A percentile compares a stretch with the other conserved stretches of the same genome.
Conservation (phyloP, 2,113 vertebrate genomes). For the Sminthopsis crassicaudata region DNA sequence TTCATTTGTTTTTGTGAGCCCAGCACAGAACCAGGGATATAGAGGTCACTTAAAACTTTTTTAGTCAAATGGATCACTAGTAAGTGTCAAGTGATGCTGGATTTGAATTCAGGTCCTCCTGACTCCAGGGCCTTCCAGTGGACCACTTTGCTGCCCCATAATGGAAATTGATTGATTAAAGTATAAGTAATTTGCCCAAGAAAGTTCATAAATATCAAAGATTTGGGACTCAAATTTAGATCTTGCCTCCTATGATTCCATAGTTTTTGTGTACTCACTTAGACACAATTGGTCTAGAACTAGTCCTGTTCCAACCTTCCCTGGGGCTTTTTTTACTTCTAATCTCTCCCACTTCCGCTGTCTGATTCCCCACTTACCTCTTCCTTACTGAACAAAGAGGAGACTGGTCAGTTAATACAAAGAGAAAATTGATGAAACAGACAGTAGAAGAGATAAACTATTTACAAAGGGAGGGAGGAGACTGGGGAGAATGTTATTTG, state of each 20-base stretch:
- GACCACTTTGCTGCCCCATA: background rate
- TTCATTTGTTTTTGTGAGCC: background rate
- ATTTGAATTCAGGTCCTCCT: too few species aligned
- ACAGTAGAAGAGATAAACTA: background rate
- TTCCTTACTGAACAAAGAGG: background rate
- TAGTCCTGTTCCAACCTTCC: background rate
- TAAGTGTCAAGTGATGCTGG: too few species aligned
- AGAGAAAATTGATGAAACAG: background rate
- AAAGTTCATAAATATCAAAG: background rate
- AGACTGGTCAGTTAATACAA: background rate
- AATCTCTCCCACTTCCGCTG: background rate
- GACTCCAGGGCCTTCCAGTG: too few species aligned
- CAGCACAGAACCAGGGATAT: background rate
- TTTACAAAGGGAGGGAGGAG: constrained; percentile 21
- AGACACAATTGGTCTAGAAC: background rate
- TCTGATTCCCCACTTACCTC: background rate
- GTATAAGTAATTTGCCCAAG: background rate
- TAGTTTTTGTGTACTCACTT: background rate
- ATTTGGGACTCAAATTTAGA: background rate
- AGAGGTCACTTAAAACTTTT: background rate
- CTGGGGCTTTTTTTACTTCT: background rate
- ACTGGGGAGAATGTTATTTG: background rate
- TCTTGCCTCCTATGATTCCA: background rate
- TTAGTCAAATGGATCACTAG: too few species aligned
- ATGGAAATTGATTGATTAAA: background rate